Conservation (phyloP, 2,113 vertebrate species). For the Rattus rattus region DNA sequence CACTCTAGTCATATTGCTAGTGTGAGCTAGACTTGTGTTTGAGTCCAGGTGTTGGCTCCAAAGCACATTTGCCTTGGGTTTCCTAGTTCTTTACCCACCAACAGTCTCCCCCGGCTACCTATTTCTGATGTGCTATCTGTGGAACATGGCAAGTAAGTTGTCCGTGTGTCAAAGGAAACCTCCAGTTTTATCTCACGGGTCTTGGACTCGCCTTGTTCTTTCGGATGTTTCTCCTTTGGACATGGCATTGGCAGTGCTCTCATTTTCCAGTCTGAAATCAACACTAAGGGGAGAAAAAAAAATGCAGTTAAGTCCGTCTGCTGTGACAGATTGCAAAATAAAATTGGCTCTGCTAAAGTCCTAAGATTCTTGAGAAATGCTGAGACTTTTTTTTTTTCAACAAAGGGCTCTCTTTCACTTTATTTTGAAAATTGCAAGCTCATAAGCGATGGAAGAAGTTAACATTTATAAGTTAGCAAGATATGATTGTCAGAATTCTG, state of each 20-base stretch:
- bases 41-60: neutral
- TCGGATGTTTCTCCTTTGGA: constrained; percentile 10
- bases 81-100: neutral
- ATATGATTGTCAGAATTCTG: constrained; percentile 68
- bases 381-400: constrained; percentile 63
- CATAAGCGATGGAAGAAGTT: constrained; percentile 47
- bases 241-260: constrained; percentile 29
- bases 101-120: neutral
- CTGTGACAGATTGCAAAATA: constrained; percentile 73
- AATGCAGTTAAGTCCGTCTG: constrained; percentile 29
- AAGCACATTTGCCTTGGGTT: neutral
- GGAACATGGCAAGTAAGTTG: constrained; percentile 12
- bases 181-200: constrained; percentile 51
- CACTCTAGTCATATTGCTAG: neutral
- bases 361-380: constrained; percentile 62
- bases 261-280: constrained; percentile 61
- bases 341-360: constrained; percentile 64
- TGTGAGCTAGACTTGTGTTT: neutral
- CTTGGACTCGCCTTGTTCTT: constrained; percentile 11
- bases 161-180: constrained; percentile 45
- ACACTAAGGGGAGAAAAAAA: constrained; percentile 62
- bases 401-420: constrained; percentile 70
- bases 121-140: neutral
- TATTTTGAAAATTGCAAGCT: constrained; percentile 73
- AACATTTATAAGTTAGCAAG: constrained; percentile 74